Evolutionary conservation across 1,140 invertebrate genomes (phyloP).

Genomic region (Cydia pomonella): DNA sequence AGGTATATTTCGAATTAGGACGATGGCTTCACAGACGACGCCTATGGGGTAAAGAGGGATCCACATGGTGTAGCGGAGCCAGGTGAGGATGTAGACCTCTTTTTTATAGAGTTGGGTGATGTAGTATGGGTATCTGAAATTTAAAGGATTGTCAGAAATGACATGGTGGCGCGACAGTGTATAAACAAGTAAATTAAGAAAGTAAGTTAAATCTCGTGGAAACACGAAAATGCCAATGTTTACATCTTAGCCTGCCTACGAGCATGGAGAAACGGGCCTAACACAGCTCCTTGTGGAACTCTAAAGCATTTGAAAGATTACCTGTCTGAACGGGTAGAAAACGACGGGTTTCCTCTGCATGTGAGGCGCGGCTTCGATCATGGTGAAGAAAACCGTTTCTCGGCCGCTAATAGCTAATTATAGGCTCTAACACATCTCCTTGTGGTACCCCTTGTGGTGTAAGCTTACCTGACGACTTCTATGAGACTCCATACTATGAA

Average conservation of each 20-base stretch:
- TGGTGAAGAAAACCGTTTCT: constrained; percentile 91
- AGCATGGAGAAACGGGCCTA: too few species aligned
- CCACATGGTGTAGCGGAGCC: constrained; percentile 96
- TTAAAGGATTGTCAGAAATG: constrained; percentile 33
- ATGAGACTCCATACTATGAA: constrained; percentile 90
- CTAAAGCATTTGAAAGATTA: constrained; percentile 55
- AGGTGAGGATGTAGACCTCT: constrained; percentile 90
- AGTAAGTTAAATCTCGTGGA: too few species aligned
- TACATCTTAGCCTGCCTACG: too few species aligned
- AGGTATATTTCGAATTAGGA: constrained; percentile 90
- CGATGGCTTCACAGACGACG: constrained; percentile 92
- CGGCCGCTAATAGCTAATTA: too few species aligned
- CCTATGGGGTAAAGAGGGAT: constrained; percentile 95
- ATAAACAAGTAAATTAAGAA: too few species aligned
- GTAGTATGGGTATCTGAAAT: constrained; percentile 94
- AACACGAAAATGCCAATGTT: too few species aligned
- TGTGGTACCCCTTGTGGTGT: background rate
- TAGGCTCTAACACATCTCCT: too few species aligned
- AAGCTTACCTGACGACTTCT: constrained; percentile 88
- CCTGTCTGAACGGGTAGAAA: constrained; percentile 92
- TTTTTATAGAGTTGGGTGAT: constrained; percentile 89
- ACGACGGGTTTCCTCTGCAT: constrained; percentile 93
- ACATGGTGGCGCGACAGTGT: too few species aligned
- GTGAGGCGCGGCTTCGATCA: constrained; percentile 91
- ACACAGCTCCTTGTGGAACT: too few species aligned